Conservation (phyloP, 2,797 vertebrate species). For the Acanthurus lineatus region DNA sequence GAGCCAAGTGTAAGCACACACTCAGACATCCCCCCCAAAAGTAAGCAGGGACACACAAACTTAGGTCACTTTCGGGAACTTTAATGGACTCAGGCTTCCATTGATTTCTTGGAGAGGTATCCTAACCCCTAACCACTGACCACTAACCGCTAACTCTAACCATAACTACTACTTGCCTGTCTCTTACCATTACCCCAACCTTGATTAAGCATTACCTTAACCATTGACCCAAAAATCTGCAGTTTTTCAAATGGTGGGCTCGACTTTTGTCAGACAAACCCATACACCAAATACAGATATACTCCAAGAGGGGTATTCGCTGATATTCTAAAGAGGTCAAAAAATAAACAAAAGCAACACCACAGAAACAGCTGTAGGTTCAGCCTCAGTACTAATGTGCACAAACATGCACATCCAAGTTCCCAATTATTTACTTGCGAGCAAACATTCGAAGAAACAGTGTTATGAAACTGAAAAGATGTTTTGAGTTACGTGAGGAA, state of each 20-base stretch:
- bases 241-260: no score
- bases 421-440: background rate
- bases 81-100: no score
- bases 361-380: conserved; percentile 34
- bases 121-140: no score
- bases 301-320: background rate
- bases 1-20: conserved; percentile 27
- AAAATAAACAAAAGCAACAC: background rate
- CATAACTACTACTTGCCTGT: no score
- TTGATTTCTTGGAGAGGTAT: no score
- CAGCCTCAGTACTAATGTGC: background rate
- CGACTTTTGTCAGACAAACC: background rate
- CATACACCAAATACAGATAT: background rate
- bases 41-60: conserved; percentile 1
- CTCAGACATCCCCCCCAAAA: conserved; percentile 12
- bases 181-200: no score
- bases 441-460: background rate
- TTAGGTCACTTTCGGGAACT: no score
- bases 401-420: background rate
- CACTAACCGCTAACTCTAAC: no score
- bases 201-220: no score
- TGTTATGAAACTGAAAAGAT: background rate
- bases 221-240: no score
- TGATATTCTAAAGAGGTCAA: conserved; percentile 22
- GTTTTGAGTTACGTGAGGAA: background rate